These are phyloP conservation scores for Hypomesus transpacificus DNA, from an alignment of 2,113 vertebrate genomes.

Conservation along the genomic window DNA sequence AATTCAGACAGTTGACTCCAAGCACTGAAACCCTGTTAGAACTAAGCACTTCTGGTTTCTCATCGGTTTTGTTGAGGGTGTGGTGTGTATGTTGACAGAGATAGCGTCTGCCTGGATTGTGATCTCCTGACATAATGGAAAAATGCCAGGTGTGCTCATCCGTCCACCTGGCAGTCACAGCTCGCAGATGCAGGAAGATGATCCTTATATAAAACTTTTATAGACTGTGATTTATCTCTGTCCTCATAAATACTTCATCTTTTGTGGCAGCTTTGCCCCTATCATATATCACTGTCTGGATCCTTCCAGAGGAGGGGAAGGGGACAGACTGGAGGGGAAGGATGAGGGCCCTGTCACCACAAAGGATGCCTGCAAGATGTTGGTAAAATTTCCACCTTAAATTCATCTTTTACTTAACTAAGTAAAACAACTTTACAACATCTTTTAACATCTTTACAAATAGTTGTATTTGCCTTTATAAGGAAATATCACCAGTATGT, in stretches of 20 bases:
- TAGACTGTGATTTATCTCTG: background rate
- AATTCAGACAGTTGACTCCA: too few relatives aligned
- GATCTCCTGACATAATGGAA: slow-evolving; percentile 38
- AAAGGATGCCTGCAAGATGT: too few relatives aligned
- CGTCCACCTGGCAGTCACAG: slow-evolving; percentile 1
- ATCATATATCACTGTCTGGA: background rate
- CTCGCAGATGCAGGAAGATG: slow-evolving; percentile 16
- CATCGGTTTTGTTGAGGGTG: background rate
- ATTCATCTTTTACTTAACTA: too few relatives aligned
- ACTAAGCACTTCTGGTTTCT: background rate
- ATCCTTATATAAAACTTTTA: slow-evolving; percentile 9
- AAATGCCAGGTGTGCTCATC: slow-evolving; percentile 30
- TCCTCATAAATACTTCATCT: slow-evolving; percentile 3
- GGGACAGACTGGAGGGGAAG: too few relatives aligned
- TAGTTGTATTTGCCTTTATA: too few relatives aligned
- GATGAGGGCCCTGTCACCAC: too few relatives aligned
- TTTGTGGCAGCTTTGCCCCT: background rate
- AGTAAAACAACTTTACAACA: too few relatives aligned
- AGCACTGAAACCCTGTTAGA: too few relatives aligned
- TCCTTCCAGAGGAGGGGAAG: background rate
- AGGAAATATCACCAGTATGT: too few relatives aligned
- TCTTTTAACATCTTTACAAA: too few relatives aligned
- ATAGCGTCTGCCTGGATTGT: slow-evolving; percentile 34
- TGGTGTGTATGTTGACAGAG: slow-evolving; percentile 2
- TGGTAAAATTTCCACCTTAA: too few relatives aligned